Base-by-base conservation (phyloP, 1,140 invertebrate species). In the Orius insidiosus region DNA sequence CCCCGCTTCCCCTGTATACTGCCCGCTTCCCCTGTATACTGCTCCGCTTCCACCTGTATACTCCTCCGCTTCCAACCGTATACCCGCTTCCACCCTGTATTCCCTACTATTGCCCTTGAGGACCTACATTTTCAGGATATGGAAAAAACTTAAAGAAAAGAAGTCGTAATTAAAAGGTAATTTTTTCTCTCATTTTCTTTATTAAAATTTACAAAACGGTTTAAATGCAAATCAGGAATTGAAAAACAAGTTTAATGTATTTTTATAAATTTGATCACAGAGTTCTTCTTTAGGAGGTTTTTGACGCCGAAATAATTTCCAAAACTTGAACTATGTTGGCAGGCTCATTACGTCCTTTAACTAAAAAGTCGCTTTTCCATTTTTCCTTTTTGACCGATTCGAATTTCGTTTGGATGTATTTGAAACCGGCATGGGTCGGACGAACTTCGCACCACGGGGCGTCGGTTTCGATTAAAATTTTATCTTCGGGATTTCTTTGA, bases 391-490 rank as follows among this genome's bases (percentile, higher is more conserved):
- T 93, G 1, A 82, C 74, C 18, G 72, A 66, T 11, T 74, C 68
- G 59, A 78, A 80, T 53, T 74, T 74, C 9, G 85, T 85, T 37
- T 75, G 68, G 1, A 95, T 68, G 59, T 76, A 74, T 58, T 76
- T 76, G 51, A 69, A 73, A 8, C 87, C 80, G 7, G 87, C 85
- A 68, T 95, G 89, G 2, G 78, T 76, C 5, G 82, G 76, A 57
- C 82, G 75, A 38, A 96, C 78, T 59, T 93, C 90, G 66, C 93
- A 97, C 88, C 89, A 97, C 0, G 92, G 92, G 56, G 81, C 80
- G 67, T 97, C 90, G 1, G 90, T 96, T 69, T 97, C 92, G 45
- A 96, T 73, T 68, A 95, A 70, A 6, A 97, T 64, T 52, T 71
- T 71, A 45, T 94, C 78, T 35, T 65, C 66, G 10, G 90, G 90